A percentile compares a stretch with the other conserved stretches of the same genome.
Evolutionary conservation across 2,113 vertebrate genomes (phyloP).

Genomic region (Apodemus sylvaticus): DNA sequence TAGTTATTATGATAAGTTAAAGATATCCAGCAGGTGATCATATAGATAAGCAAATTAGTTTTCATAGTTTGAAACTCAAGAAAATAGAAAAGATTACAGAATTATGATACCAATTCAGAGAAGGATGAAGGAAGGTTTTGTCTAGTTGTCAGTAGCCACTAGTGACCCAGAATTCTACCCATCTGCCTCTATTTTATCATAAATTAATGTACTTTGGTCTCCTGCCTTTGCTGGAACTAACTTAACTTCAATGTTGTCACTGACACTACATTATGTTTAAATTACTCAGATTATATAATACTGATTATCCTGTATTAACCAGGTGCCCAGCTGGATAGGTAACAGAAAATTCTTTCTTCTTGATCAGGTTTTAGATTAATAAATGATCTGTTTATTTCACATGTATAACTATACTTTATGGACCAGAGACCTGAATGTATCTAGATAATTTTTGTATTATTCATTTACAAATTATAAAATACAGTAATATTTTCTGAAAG

Average conservation of each 20-base stretch:
- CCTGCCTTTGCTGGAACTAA: background rate
- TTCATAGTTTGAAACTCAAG: slow-evolving; percentile 26
- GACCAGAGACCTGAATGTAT: background rate
- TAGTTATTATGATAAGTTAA: slow-evolving; percentile 13
- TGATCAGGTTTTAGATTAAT: slow-evolving; percentile 32
- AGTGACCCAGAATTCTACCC: slow-evolving; percentile 25
- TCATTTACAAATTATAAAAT: slow-evolving; percentile 30
- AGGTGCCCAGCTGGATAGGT: slow-evolving; percentile 26
- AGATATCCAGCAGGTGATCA: background rate
- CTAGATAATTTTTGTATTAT: background rate
- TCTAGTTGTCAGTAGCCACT: background rate
- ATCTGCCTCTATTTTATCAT: background rate
- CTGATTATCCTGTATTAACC: slow-evolving; percentile 34
- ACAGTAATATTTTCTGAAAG: background rate
- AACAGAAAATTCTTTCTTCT: slow-evolving; percentile 57
- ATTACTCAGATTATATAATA: slow-evolving; percentile 50
- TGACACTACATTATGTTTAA: slow-evolving; percentile 8
- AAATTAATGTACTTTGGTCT: slow-evolving; percentile 37
- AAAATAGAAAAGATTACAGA: slow-evolving; percentile 31
- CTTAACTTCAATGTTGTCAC: slow-evolving; percentile 41
- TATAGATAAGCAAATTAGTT: background rate
- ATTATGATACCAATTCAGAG: background rate
- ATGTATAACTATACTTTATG: slow-evolving; percentile 7
- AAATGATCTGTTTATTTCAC: slow-evolving; percentile 29
- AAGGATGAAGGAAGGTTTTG: slow-evolving; percentile 16